Conservation (phyloP, 2,797 vertebrate genomes). For the Odontamblyopus lacepedii region DNA sequence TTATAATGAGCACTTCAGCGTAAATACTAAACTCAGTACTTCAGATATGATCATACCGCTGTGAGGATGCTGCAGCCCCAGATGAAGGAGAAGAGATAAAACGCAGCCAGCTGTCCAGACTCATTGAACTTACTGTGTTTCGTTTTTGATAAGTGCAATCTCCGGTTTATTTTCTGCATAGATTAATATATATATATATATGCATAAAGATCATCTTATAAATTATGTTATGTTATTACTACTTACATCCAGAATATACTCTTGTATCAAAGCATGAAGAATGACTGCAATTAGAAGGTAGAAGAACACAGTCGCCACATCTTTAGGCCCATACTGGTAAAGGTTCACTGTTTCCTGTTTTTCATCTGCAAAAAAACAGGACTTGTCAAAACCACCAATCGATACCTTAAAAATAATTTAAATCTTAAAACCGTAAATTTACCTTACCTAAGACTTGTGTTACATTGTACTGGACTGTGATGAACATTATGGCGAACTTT, state of each 20-base stretch:
- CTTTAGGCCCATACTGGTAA: conserved; percentile 84
- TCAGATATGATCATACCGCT: conserved; percentile 67
- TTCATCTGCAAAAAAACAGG: conserved; percentile 64
- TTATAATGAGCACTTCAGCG: conserved; percentile 19
- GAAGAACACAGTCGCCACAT: conserved; percentile 85
- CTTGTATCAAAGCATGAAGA: conserved; percentile 86
- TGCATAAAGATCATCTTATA: not conserved
- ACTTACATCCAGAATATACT: conserved; percentile 86
- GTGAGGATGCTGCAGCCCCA: conserved; percentile 88
- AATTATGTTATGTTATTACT: not conserved
- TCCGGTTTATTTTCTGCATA: conserved; percentile 84
- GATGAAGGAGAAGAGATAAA: conserved; percentile 85
- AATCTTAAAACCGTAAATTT: not conserved
- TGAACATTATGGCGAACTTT: conserved; percentile 83
- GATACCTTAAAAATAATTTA: not conserved
- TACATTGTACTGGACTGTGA: conserved; percentile 86
- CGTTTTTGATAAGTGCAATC: conserved; percentile 84
- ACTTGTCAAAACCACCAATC: not conserved
- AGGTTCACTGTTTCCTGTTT: conserved; percentile 74
- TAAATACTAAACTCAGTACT: conserved; percentile 2
- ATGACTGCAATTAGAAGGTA: conserved; percentile 85
- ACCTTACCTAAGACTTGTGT: conserved; percentile 76
- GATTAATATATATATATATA: too few species aligned
- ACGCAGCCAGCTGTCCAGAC: conserved; percentile 83
- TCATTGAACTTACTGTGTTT: conserved; percentile 92